Evolutionary conservation across 2,797 vertebrate genomes (phyloP).

Genomic region (Garrulus glandarius): DNA sequence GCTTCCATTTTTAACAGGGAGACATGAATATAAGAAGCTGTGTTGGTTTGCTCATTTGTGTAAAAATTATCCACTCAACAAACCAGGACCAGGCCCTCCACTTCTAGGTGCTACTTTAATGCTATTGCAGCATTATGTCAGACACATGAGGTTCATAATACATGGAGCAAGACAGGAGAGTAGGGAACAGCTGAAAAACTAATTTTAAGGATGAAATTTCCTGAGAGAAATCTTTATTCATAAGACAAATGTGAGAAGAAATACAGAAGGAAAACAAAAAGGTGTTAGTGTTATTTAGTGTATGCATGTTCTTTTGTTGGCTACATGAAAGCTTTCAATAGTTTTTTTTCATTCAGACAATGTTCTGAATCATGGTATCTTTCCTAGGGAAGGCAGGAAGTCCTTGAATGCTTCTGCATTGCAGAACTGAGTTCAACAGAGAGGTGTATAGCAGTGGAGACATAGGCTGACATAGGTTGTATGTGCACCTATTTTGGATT

Average conservation of each 20-base stretch:
- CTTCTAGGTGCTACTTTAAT: slow-evolving; percentile 16
- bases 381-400: background rate
- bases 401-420: background rate
- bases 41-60: slow-evolving; percentile 1
- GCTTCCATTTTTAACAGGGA: background rate
- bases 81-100: background rate
- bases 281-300: background rate
- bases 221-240: background rate
- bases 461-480: background rate
- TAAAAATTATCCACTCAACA: slow-evolving; percentile 27
- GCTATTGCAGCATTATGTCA: background rate
- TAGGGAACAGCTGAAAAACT: background rate
- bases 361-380: background rate
- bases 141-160: background rate
- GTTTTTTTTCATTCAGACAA: background rate
- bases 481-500: background rate
- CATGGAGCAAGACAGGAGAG: background rate
- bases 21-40: background rate
- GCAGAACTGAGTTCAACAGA: background rate
- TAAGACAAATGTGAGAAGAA: background rate
- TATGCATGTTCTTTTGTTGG: background rate
- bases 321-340: background rate
- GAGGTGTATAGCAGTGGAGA: background rate
- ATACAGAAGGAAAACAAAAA: background rate
- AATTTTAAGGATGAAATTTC: background rate